Percentiles rank a stretch among this genome's conserved stretches.
These are phyloP conservation scores for Lomographa bimaculata DNA, from an alignment of 2,888 invertebrate genomes.

Conservation along the genomic window DNA sequence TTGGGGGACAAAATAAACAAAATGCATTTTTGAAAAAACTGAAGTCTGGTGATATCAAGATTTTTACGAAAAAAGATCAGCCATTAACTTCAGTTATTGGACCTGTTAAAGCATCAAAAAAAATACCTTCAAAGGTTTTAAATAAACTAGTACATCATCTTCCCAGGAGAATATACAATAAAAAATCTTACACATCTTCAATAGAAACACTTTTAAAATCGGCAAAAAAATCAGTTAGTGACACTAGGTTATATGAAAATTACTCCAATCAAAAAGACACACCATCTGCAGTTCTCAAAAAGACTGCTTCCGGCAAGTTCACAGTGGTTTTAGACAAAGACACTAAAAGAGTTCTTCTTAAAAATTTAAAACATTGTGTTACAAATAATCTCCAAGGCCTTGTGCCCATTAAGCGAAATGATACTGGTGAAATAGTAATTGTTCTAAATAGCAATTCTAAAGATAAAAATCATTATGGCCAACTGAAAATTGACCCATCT, in stretches of 20 bases:
- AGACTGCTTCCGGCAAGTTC: conserved; percentile 51
- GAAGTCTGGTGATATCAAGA: conserved; percentile 51
- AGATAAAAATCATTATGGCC: conserved; percentile 38
- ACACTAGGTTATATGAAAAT: conserved; percentile 41
- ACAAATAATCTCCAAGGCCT: conserved; percentile 36
- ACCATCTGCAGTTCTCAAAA: conserved; percentile 41
- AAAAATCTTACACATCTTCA: too few species aligned
- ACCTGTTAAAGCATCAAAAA: conserved; percentile 1
- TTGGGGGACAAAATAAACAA: conserved; percentile 16
- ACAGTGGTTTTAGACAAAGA: conserved; percentile 51
- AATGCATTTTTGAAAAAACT: conserved; percentile 54
- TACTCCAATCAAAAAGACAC: too few species aligned
- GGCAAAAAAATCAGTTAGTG: conserved; percentile 45
- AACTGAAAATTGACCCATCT: conserved; percentile 55
- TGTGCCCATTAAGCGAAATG: conserved; percentile 45
- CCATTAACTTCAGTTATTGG: neutral
- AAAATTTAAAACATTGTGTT: conserved; percentile 50
- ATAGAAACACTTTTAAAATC: too few species aligned
- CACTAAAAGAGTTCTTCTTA: conserved; percentile 49
- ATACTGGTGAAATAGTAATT: conserved; percentile 52
- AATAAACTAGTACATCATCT: conserved; percentile 38
- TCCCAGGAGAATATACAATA: too few species aligned
- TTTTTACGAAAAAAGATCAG: conserved; percentile 29
- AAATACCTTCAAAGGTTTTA: conserved; percentile 31
- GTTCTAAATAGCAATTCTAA: conserved; percentile 38